Percentiles rank a stretch among this genome's conserved stretches.
phyloP scores from a whole-genome alignment of 2,888 invertebrate species.

The Rhamnusium bicolor region DNA sequence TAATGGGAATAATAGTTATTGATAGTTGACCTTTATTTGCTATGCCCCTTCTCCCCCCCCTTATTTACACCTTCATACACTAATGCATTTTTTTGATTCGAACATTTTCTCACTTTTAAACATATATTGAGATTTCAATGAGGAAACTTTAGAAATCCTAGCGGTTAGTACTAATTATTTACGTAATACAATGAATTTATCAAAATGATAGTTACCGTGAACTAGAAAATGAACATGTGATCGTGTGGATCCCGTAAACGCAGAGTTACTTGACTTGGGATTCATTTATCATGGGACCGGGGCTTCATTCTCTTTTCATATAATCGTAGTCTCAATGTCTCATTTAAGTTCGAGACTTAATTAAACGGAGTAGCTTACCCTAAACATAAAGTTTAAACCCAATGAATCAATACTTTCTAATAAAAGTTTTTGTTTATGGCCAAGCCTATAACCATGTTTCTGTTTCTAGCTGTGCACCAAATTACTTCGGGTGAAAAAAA shows the following conservation, averaged over 20 bases:
- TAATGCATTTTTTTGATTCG: too few species aligned
- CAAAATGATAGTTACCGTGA: not conserved
- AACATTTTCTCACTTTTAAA: too few species aligned
- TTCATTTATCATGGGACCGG: constrained; percentile 43
- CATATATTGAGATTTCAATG: not conserved
- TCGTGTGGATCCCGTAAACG: constrained; percentile 25
- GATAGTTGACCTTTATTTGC: too few species aligned
- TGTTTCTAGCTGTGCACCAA: not conserved
- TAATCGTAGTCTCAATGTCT: constrained; percentile 35
- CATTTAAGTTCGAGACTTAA: constrained; percentile 38
- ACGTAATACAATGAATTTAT: not conserved
- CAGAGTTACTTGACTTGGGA: constrained; percentile 28
- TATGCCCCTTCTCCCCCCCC: too few species aligned
- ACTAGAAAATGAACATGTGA: not conserved
- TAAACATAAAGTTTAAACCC: constrained; percentile 14
- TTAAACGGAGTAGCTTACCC: constrained; percentile 12
- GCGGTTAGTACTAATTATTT: not conserved
- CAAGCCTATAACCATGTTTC: not conserved
- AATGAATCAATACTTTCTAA: constrained; percentile 21
- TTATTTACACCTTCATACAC: too few species aligned
- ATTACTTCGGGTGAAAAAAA: not conserved
- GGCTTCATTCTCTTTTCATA: constrained; percentile 35
- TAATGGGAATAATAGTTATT: too few species aligned
- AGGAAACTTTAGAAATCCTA: not conserved
- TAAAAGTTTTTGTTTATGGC: constrained; percentile 11